Conservation (phyloP, 1,140 invertebrate genomes). For the Pectinophora gossypiella region DNA sequence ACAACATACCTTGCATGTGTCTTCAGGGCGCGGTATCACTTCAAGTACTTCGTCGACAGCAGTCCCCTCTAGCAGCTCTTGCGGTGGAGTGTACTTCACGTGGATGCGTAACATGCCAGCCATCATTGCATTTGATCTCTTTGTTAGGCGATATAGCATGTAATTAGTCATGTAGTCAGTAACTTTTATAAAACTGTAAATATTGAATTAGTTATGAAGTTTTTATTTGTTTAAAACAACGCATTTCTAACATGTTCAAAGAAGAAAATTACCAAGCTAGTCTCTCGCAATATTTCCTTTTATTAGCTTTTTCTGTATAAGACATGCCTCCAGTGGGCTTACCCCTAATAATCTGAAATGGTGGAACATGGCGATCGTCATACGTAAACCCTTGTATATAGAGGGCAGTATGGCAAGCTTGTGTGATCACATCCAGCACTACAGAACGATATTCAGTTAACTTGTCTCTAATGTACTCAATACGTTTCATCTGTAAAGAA, state of each 20-base stretch:
- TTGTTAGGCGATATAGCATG: constrained; percentile 80
- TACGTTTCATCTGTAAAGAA: constrained; percentile 64
- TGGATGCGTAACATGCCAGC: constrained; percentile 78
- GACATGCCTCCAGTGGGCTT: constrained; percentile 81
- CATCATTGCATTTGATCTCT: constrained; percentile 80
- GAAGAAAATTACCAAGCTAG: constrained; percentile 62
- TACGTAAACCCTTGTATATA: constrained; percentile 83
- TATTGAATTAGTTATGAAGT: neutral
- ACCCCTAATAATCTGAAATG: constrained; percentile 61
- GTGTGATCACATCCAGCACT: constrained; percentile 79
- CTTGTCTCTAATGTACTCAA: constrained; percentile 73
- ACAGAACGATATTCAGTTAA: constrained; percentile 78
- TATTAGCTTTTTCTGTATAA: constrained; percentile 89
- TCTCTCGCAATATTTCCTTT: constrained; percentile 83
- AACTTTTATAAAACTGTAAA: constrained; percentile 83
- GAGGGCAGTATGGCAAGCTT: constrained; percentile 83
- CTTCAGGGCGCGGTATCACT: constrained; percentile 72
- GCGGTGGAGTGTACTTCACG: constrained; percentile 37
- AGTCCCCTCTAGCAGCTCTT: constrained; percentile 24
- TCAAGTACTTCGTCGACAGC: constrained; percentile 63
- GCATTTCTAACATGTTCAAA: too few species aligned
- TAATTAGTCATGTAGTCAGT: constrained; percentile 84
- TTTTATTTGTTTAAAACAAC: neutral
- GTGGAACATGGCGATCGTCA: constrained; percentile 78
- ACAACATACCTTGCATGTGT: constrained; percentile 59